A percentile compares a stretch with the other conserved stretches of the same genome.
Evolutionary conservation across 2,797 vertebrate genomes (phyloP).

Genomic region (Sphaeramia orbicularis): DNA sequence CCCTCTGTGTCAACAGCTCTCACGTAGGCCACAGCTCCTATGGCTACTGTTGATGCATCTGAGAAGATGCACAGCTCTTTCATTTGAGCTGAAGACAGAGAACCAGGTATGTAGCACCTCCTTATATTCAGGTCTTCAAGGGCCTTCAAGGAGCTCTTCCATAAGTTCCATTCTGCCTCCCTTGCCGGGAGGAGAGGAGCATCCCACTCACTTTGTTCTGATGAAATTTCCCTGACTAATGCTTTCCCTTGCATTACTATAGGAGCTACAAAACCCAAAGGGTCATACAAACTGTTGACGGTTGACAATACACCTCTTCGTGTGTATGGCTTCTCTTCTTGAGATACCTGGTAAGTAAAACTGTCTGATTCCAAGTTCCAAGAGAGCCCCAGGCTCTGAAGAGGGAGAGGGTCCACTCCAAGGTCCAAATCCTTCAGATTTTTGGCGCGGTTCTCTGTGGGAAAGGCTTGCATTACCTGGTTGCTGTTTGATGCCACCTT

Average conservation of each 20-base stretch:
- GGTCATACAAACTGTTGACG: too few species aligned
- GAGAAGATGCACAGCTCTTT: conserved; percentile 31
- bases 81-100: background rate
- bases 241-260: too few species aligned
- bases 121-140: conserved; percentile 25
- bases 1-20: background rate
- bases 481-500: too few species aligned
- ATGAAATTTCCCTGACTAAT: background rate
- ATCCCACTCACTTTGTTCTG: conserved; percentile 34
- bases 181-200: conserved; percentile 2
- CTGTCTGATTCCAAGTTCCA: too few species aligned
- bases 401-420: background rate
- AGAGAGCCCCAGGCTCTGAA: background rate
- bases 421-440: conserved; percentile 14
- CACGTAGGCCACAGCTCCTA: conserved; percentile 30
- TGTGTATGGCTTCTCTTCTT: background rate
- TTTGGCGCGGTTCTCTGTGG: background rate
- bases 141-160: conserved; percentile 11
- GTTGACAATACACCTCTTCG: too few species aligned
- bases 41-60: conserved; percentile 32
- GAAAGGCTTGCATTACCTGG: conserved; percentile 12
- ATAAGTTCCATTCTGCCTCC: conserved; percentile 7
- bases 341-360: background rate
- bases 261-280: too few species aligned
- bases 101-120: conserved; percentile 11